phyloP scores from a whole-genome alignment of 2,888 invertebrate genomes.

The Cerastis rubricosa region DNA sequence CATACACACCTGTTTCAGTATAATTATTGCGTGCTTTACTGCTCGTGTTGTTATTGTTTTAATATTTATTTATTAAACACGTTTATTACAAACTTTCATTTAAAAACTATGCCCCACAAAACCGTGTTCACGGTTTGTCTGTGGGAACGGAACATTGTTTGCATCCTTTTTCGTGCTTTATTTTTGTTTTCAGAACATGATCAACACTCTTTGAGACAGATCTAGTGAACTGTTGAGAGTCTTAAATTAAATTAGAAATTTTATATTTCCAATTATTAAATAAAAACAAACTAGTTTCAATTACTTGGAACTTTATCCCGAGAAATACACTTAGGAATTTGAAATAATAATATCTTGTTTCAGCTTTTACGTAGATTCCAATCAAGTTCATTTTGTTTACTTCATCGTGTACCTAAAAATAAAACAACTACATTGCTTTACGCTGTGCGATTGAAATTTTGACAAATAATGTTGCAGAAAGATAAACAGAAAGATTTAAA shows the following conservation, averaged over 20 bases:
- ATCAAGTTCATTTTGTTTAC: conserved; percentile 10
- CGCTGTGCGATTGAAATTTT: background rate
- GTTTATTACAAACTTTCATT: too few relatives aligned
- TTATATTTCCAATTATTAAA: too few relatives aligned
- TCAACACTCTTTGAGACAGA: background rate
- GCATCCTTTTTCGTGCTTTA: too few relatives aligned
- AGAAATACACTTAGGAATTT: background rate
- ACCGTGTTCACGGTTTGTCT: too few relatives aligned
- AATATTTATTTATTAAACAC: too few relatives aligned
- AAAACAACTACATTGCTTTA: background rate
- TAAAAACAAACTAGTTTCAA: too few relatives aligned
- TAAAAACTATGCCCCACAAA: too few relatives aligned
- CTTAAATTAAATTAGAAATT: too few relatives aligned
- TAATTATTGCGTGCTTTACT: background rate
- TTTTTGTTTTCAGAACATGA: background rate
- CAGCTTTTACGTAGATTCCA: background rate
- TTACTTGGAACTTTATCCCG: background rate
- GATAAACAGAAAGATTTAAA: conserved; percentile 1
- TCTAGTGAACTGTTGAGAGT: too few relatives aligned
- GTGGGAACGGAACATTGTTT: too few relatives aligned
- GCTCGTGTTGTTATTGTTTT: background rate
- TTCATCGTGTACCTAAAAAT: background rate
- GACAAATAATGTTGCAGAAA: background rate
- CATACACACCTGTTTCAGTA: background rate
- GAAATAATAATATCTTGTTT: background rate